These are phyloP conservation scores for Drosophila ohnishii DNA, from an alignment of 1,140 invertebrate species.

Conservation along the genomic window DNA sequence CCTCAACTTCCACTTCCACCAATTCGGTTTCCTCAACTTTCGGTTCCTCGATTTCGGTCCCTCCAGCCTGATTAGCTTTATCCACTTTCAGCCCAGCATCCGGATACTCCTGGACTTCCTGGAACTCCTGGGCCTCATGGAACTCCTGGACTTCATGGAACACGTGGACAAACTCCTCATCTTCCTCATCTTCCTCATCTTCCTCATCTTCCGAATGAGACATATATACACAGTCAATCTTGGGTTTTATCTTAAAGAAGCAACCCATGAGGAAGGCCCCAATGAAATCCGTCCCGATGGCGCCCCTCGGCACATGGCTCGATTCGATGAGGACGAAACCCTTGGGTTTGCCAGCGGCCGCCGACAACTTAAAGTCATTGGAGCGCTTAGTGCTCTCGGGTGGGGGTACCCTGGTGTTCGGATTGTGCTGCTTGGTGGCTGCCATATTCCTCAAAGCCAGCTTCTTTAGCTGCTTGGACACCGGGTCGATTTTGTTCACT, in stretches of 20 bases:
- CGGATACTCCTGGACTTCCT: not conserved
- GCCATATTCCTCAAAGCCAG: not conserved
- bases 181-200: not conserved
- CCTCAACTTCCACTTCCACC: too few species aligned
- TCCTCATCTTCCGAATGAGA: not conserved
- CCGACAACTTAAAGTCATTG: not conserved
- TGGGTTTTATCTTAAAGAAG: constrained; percentile 1
- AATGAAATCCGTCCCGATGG: not conserved
- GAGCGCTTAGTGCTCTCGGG: not conserved
- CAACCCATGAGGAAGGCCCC: not conserved
- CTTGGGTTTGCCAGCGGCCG: not conserved
- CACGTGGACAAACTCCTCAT: not conserved
- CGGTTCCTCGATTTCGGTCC: not conserved
- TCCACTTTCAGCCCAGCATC: not conserved
- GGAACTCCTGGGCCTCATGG: not conserved
- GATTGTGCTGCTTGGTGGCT: not conserved
- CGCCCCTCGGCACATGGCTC: constrained; percentile 1
- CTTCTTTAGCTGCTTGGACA: not conserved
- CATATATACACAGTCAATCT: not conserved
- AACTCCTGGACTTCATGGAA: too few species aligned
- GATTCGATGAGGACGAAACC: constrained; percentile 10
- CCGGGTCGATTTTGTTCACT: not conserved
- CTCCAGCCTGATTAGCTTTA: not conserved
- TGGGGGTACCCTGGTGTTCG: too few species aligned
- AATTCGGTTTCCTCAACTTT: not conserved